Evolutionary conservation across 2,888 invertebrate species (phyloP).

Genomic region (Caenorhabditis sulstoni): DNA sequence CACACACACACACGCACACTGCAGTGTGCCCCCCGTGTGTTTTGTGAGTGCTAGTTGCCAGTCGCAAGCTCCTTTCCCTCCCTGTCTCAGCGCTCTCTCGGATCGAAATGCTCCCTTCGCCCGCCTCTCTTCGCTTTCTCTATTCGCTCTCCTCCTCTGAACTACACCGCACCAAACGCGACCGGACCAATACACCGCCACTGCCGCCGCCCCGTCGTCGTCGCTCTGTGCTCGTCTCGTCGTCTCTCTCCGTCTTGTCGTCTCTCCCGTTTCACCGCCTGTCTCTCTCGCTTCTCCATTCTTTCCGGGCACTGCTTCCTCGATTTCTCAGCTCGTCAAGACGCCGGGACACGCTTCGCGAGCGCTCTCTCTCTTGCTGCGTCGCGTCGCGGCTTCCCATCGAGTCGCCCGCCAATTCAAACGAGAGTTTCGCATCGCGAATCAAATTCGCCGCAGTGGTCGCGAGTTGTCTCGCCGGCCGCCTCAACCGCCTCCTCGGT

Average conservation of each 20-base stretch:
- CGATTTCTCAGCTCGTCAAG: slow-evolving; percentile 22
- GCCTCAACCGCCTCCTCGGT: background rate
- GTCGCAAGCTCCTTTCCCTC: slow-evolving; percentile 41
- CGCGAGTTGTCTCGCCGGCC: slow-evolving; percentile 7
- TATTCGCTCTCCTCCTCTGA: slow-evolving; percentile 6
- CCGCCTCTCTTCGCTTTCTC: slow-evolving; percentile 6
- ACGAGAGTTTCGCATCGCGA: slow-evolving; percentile 32
- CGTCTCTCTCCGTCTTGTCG: slow-evolving; percentile 3
- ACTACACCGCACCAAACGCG: slow-evolving; percentile 39
- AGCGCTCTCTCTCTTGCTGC: slow-evolving; percentile 6
- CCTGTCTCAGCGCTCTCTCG: slow-evolving; percentile 11
- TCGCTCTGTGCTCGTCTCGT: slow-evolving; percentile 11
- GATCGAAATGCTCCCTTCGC: slow-evolving; percentile 24
- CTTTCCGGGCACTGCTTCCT: slow-evolving; percentile 16
- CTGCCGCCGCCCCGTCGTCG: slow-evolving; percentile 11
- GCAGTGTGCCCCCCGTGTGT: slow-evolving; percentile 46
- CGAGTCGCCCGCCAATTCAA: slow-evolving; percentile 46
- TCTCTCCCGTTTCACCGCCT: slow-evolving; percentile 8
- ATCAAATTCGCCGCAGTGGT: slow-evolving; percentile 12
- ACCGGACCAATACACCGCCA: slow-evolving; percentile 52
- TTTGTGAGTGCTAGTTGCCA: slow-evolving; percentile 54
- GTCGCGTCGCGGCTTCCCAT: slow-evolving; percentile 34
- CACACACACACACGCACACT: slow-evolving; percentile 29
- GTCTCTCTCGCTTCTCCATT: slow-evolving; percentile 6
- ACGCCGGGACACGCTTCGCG: slow-evolving; percentile 24